Evolutionary conservation across 2,888 invertebrate genomes (phyloP), one percentile per base, ranked within the genome.

Genomic region (Andrena hattorfiana): DNA sequence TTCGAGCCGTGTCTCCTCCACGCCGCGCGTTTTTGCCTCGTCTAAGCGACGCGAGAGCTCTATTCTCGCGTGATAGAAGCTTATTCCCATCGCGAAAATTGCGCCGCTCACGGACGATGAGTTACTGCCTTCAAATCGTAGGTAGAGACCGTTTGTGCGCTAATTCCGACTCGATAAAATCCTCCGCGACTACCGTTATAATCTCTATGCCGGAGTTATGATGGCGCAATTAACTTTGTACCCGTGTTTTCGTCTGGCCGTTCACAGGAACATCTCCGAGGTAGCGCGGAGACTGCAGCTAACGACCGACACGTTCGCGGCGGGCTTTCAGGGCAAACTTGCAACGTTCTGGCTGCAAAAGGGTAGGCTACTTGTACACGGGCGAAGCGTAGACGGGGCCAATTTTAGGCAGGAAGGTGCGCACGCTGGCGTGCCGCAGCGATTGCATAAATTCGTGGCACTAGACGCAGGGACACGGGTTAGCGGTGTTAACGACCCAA

Each of bases 401-500:
- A 73, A 28, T 74, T 49, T 30, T 10, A 49, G 23, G n/a, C 20
- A 23, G 66, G 23, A 59, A 28, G 26, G 30, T 20, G 42, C 59
- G 32, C 49, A 59, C 32, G 28, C 35, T 66, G 49, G 64, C 68
- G 78, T 69, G 81, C 67, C 68, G 20, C 67, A 51, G 42, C 77
- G 79, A 81, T 72, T 78, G 78, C 78, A 73, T 74, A 80, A 82
- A 82, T 80, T 71, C 77, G 67, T 71, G 63, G 30, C 72, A 64
- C 56, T 63, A 64, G 62, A 59, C 68, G 30, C 71, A 42, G n/a
- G 75, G 59, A 79, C 74, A 70, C 75, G 74, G 67, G 66, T 81
- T 82, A 75, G 79, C 75, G 80, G 75, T 76, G 81, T 81, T 81
- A 83, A 83, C 77, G 83, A 81, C 70, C 74, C 77, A 64, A 72